phyloP scores from a whole-genome alignment of 2,888 invertebrate species.

The Drosophila neotestacea region DNA sequence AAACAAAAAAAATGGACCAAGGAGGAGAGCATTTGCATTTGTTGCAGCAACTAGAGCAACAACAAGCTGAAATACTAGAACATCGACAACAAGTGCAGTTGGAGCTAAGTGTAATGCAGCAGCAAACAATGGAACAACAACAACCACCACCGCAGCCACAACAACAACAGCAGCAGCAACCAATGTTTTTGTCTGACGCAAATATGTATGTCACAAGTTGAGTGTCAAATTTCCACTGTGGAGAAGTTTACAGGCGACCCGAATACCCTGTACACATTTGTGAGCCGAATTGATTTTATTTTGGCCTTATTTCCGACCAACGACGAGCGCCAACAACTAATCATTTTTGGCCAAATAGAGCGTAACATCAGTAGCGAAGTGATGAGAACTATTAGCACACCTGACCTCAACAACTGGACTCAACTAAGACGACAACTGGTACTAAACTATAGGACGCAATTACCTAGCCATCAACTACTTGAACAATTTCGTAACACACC shows the following conservation, averaged over 20 bases:
- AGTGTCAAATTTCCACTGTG: no score
- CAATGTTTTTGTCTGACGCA: not conserved
- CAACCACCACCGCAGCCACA: not conserved
- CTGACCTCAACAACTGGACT: no score
- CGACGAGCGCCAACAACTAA: not conserved
- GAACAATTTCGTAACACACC: conserved; percentile 3
- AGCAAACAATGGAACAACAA: not conserved
- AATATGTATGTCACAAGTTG: not conserved
- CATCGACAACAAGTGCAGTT: not conserved
- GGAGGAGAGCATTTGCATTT: not conserved
- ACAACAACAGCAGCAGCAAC: not conserved
- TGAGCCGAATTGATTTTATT: not conserved
- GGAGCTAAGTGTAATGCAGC: not conserved
- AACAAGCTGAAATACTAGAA: conserved; percentile 1
- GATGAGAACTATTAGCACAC: no score
- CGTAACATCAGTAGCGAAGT: no score
- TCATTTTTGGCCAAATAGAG: no score
- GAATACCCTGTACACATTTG: not conserved
- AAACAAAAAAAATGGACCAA: no score
- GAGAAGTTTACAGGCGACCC: not conserved
- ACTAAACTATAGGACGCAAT: conserved; percentile 1
- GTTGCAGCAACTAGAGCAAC: not conserved
- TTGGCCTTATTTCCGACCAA: not conserved
- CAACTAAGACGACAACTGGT: not conserved
- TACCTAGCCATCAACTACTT: conserved; percentile 4